Evolutionary conservation across 2,113 vertebrate genomes (phyloP).

Genomic region (Pteropus alecto): DNA sequence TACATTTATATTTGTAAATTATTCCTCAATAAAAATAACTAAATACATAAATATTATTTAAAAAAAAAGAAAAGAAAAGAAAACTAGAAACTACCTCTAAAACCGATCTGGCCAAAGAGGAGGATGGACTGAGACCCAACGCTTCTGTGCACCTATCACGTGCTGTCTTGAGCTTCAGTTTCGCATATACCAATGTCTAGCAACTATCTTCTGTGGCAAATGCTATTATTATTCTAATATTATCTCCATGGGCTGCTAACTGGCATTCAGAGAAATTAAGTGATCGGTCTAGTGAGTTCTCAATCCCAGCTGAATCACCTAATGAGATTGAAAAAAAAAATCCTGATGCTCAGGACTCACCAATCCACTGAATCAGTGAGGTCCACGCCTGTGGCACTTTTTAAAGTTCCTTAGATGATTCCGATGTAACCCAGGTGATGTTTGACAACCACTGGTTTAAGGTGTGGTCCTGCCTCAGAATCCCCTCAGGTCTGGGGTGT

Average conservation of each 20-base stretch:
- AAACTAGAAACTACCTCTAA: not conserved
- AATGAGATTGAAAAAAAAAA: not conserved
- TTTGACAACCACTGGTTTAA: not conserved
- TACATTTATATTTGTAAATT: not conserved
- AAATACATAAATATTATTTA: not conserved
- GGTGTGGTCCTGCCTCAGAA: not conserved
- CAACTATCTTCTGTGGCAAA: not conserved
- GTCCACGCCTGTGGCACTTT: not conserved
- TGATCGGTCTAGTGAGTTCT: not conserved
- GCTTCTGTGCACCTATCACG: not conserved
- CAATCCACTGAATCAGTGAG: not conserved
- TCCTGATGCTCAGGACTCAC: not conserved
- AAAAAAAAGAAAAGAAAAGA: not conserved
- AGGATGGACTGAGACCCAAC: not conserved
- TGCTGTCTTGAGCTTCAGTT: not conserved
- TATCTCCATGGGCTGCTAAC: not conserved
- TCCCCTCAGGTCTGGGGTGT: not conserved
- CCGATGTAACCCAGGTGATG: not conserved
- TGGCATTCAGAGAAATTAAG: not conserved
- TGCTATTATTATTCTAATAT: not conserved
- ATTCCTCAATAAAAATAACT: not conserved
- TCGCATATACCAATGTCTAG: not conserved
- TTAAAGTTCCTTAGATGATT: not conserved
- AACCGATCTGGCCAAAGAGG: not conserved
- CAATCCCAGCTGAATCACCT: not conserved